A percentile compares a stretch with the other conserved stretches of the same genome.
Conservation (phyloP, 1,140 invertebrate genomes). For the Camponotus vicinus region DNA sequence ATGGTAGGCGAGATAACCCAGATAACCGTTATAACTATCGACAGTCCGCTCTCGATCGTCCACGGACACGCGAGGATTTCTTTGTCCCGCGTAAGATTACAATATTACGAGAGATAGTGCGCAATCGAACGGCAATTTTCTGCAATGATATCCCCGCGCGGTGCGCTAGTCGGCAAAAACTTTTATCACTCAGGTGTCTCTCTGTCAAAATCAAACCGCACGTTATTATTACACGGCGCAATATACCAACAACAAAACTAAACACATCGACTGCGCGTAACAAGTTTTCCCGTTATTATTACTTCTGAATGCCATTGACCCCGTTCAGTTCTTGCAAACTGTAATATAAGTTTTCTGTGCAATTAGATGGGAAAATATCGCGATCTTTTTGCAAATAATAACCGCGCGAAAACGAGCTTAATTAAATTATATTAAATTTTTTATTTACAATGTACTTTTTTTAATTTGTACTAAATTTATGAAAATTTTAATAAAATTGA, state of each 20-base stretch:
- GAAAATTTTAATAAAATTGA: too few relatives aligned
- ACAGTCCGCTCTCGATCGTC: conserved; percentile 68
- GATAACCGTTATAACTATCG: conserved; percentile 56
- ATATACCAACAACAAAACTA: conserved; percentile 35
- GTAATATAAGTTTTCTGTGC: conserved; percentile 2
- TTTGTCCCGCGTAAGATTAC: conserved; percentile 69
- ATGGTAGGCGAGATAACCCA: conserved; percentile 53
- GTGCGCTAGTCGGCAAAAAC: conserved; percentile 48
- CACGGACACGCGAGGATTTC: conserved; percentile 66
- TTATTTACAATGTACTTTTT: too few relatives aligned
- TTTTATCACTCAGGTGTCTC: conserved; percentile 63
- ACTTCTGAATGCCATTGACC: conserved; percentile 42
- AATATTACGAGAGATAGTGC: conserved; percentile 65
- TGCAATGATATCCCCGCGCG: conserved; percentile 50
- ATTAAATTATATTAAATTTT: background rate
- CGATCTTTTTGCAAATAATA: background rate
- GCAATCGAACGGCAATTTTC: conserved; percentile 66
- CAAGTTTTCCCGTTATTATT: conserved; percentile 58
- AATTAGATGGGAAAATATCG: conserved; percentile 6
- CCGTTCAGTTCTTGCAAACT: conserved; percentile 31
- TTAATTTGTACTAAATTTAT: too few relatives aligned
- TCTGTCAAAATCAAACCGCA: conserved; percentile 68
- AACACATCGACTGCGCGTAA: conserved; percentile 46
- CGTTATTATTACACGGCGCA: conserved; percentile 27
- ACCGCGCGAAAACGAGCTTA: background rate